These are phyloP conservation scores for Helogale parvula DNA, from an alignment of 2,113 vertebrate species.

Conservation along the genomic window DNA sequence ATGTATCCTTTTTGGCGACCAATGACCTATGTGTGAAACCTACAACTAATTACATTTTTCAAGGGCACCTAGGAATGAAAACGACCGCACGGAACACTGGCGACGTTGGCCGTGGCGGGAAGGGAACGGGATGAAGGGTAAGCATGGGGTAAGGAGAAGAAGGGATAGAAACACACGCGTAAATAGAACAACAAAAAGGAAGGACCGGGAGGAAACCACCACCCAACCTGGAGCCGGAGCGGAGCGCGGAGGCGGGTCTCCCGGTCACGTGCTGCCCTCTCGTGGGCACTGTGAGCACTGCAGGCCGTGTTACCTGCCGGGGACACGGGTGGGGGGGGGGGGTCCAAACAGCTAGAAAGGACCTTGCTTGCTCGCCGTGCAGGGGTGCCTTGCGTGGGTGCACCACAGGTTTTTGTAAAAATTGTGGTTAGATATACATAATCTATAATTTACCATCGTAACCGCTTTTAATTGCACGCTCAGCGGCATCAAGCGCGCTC, in stretches of 20 bases:
- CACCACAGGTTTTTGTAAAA: no score
- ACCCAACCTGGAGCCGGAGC: rapidly evolving
- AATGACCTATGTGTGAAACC: rapidly evolving
- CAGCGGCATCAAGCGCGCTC: neutral
- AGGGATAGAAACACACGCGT: neutral
- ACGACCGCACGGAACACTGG: neutral
- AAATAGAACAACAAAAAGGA: neutral
- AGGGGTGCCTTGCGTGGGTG: rapidly evolving
- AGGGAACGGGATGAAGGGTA: neutral
- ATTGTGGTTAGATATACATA: neutral
- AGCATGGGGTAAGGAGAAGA: neutral
- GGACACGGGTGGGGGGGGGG: no score
- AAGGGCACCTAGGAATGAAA: neutral
- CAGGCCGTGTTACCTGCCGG: rapidly evolving
- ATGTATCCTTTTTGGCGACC: neutral
- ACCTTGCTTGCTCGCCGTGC: rapidly evolving
- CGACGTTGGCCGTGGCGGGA: neutral
- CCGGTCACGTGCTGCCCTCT: constrained; percentile 28
- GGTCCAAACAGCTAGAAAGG: neutral
- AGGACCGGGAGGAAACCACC: neutral
- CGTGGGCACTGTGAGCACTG: rapidly evolving
- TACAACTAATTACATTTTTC: neutral
- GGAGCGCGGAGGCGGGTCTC: neutral
- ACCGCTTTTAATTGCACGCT: neutral
- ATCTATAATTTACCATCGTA: neutral